Base-by-base conservation (phyloP, 2,797 vertebrate species). In the Crenichthys baileyi region DNA sequence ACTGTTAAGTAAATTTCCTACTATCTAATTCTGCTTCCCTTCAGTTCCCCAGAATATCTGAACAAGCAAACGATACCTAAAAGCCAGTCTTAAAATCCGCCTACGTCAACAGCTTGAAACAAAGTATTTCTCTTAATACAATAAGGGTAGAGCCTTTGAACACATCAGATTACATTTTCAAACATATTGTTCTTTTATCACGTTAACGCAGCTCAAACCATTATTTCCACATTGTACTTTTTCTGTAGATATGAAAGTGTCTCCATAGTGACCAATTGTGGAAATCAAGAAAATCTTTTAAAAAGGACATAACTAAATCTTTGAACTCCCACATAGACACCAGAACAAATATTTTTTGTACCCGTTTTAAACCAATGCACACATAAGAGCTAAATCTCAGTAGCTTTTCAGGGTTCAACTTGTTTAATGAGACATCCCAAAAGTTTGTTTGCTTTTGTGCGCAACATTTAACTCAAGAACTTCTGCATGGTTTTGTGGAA, bases 261-360 rank as follows among this genome's bases (percentile, higher is more conserved):
- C 89, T 82, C 85, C 88, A 91, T 87, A 76, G 86, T 81, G 81
- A 92, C 81, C 5, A 61, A 70, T 65, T 7, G 1, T 70, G 58
- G 71, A 70, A 73, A 82, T 55, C 72, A 79, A 58, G 80, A 24
- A 60, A 39, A 63, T 44, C 22, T 61, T 29, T 79, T 79, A 70
- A 84, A 79, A 74, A 63, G 16, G n/a, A 39, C 29, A 41, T 41
- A 9, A 65, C 7, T 24, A 41, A 1, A 8, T 39, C 36, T 67
- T 41, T 67, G 63, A 67, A 12, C 63, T 67, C 20, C 63, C 31
- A 39, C 63, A 36, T 58, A 67, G 60, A n/a, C 31, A 75, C 48
- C 77, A 46, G 55, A 84, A 75, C 71, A 77, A 63, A 77, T 7
- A 11, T 44, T 22, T 70, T 41, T 29, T 50, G 0, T 3, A 5